These are phyloP conservation scores for Alviniconcha marisindica DNA, from an alignment of 1,140 invertebrate species.

Conservation along the genomic window DNA sequence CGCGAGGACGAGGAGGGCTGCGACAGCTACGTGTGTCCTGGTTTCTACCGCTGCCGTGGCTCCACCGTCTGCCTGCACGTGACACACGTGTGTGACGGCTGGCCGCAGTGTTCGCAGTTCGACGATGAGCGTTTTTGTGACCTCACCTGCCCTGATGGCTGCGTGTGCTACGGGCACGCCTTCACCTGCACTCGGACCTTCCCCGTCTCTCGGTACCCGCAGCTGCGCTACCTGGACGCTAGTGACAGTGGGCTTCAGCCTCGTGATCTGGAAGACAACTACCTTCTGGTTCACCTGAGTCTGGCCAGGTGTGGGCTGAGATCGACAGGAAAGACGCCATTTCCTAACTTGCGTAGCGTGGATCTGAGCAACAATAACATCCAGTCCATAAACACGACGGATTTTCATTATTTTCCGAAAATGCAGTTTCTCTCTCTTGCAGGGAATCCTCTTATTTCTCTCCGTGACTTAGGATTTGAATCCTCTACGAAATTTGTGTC, in stretches of 20 bases:
- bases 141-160: conserved; percentile 30
- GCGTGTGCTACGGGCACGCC: conserved; percentile 26
- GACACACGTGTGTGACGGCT: conserved; percentile 34
- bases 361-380: conserved; percentile 13
- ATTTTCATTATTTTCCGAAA: no score
- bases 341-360: background rate
- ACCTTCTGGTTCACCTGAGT: background rate
- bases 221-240: conserved; percentile 1
- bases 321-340: no score
- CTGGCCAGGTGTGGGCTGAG: background rate
- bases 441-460: no score
- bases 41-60: conserved; percentile 29
- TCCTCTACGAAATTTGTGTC: no score
- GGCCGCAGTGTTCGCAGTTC: conserved; percentile 36
- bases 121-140: conserved; percentile 42
- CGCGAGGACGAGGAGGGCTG: conserved; percentile 38
- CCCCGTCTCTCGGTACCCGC: background rate
- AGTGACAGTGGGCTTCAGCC: background rate
- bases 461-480: no score
- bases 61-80: conserved; percentile 25
- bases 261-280: background rate
- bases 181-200: background rate
- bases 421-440: no score
- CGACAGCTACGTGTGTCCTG: background rate
- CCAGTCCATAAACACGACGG: background rate